A percentile compares a stretch with the other conserved stretches of the same genome.
Evolutionary conservation across 2,113 vertebrate genomes (phyloP).

Genomic region (Rhabdornis inornatus): DNA sequence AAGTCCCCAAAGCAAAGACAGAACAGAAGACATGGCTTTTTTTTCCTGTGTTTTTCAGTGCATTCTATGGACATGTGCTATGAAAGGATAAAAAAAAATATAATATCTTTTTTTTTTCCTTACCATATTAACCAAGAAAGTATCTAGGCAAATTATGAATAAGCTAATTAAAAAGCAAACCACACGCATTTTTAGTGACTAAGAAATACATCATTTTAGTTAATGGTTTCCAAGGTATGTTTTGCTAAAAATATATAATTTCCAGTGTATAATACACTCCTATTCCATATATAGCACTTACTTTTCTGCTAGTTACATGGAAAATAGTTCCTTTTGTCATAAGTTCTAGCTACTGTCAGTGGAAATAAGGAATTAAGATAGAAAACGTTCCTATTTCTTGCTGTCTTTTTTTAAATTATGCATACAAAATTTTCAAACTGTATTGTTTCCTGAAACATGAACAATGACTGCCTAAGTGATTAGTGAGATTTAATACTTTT

Average conservation of each 20-base stretch:
- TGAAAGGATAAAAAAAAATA: not conserved
- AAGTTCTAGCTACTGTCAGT: not conserved
- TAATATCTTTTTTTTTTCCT: not conserved
- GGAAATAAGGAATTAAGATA: not conserved
- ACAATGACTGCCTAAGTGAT: not conserved
- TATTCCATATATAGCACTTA: not conserved
- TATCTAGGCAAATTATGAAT: not conserved
- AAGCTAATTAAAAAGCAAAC: not conserved
- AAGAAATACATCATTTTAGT: not conserved
- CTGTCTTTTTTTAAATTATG: not conserved
- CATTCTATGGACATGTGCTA: not conserved
- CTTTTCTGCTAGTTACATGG: not conserved
- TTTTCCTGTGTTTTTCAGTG: not conserved
- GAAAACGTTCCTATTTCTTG: not conserved
- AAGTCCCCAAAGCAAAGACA: not conserved
- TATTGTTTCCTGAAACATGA: not conserved
- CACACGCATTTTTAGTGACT: not conserved
- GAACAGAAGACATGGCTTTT: not conserved
- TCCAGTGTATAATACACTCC: not conserved
- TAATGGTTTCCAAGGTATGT: not conserved
- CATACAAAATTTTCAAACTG: not conserved
- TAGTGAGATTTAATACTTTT: not conserved
- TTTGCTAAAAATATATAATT: not conserved
- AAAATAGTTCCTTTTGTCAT: not conserved
- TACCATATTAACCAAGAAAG: not conserved